phyloP scores from a whole-genome alignment of 2,888 invertebrate genomes.

The Oxystoma pomonae region DNA sequence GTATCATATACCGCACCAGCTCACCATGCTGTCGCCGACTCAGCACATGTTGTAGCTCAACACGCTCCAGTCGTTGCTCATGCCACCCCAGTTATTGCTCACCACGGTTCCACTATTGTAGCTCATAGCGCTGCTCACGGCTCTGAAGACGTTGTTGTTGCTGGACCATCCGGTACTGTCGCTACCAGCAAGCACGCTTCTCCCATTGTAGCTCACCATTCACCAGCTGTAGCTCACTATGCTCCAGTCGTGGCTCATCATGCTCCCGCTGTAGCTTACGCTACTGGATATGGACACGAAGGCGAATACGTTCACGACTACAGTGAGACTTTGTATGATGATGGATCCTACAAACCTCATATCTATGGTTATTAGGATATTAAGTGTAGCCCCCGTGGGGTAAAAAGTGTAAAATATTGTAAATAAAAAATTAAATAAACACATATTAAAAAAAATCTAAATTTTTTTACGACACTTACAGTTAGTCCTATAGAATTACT shows the following conservation, averaged over 20 bases:
- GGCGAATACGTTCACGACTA: constrained; percentile 27
- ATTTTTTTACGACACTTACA: no score
- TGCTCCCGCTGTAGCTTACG: constrained; percentile 8
- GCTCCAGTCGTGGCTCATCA: constrained; percentile 8
- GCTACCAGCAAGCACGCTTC: constrained; percentile 10
- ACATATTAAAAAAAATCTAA: no score
- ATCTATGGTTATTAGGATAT: constrained; percentile 13
- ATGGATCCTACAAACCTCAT: constrained; percentile 30
- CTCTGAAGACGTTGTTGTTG: constrained; percentile 5
- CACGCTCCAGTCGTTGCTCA: constrained; percentile 12
- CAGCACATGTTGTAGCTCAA: constrained; percentile 13
- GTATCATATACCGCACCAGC: constrained; percentile 23
- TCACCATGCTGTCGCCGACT: constrained; percentile 10
- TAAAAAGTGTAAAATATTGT: background rate
- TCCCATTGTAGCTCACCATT: constrained; percentile 9
- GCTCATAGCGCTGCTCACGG: constrained; percentile 6
- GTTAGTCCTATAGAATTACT: no score
- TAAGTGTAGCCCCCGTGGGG: constrained; percentile 1
- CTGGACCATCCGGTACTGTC: background rate
- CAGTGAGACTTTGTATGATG: constrained; percentile 29
- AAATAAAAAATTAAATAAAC: background rate
- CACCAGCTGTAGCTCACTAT: constrained; percentile 2
- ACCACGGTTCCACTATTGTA: constrained; percentile 5
- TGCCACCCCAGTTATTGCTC: constrained; percentile 13
- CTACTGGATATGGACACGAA: constrained; percentile 8